phyloP scores from a whole-genome alignment of 2,888 invertebrate species.

The Mesoligia furuncula region DNA sequence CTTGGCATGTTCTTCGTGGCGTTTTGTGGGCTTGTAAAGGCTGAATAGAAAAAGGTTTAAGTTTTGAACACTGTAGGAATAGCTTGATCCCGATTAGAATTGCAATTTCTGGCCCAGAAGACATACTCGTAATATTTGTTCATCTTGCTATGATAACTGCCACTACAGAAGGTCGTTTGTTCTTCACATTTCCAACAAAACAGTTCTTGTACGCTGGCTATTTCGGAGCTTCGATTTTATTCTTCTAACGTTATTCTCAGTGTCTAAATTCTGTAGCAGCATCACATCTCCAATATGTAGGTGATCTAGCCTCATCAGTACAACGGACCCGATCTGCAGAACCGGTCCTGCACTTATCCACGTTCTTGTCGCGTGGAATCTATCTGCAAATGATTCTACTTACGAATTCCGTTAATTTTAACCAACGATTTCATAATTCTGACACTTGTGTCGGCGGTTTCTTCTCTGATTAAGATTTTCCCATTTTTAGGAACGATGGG shows the following conservation, averaged over 20 bases:
- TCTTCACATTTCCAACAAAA: background rate
- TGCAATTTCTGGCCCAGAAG: background rate
- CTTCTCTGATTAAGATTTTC: background rate
- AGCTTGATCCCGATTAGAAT: background rate
- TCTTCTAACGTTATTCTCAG: background rate
- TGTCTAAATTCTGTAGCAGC: background rate
- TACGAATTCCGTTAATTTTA: conserved; percentile 4
- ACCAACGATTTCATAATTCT: background rate
- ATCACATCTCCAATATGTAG: conserved; percentile 19
- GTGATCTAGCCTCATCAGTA: conserved; percentile 23
- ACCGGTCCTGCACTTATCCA: conserved; percentile 49
- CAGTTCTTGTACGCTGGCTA: background rate
- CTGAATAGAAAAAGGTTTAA: background rate
- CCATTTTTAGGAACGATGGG: background rate
- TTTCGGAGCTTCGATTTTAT: background rate
- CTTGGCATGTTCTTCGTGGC: background rate
- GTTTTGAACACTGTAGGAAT: background rate
- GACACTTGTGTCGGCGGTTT: background rate
- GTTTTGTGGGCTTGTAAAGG: background rate
- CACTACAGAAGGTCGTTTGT: background rate
- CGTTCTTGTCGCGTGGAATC: conserved; percentile 52
- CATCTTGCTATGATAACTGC: background rate
- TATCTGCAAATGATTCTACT: conserved; percentile 18
- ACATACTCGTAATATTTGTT: too few species aligned
- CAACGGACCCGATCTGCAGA: conserved; percentile 19